Conservation (phyloP, 2,797 vertebrate species). For the Sebastes kiyomatsui region DNA sequence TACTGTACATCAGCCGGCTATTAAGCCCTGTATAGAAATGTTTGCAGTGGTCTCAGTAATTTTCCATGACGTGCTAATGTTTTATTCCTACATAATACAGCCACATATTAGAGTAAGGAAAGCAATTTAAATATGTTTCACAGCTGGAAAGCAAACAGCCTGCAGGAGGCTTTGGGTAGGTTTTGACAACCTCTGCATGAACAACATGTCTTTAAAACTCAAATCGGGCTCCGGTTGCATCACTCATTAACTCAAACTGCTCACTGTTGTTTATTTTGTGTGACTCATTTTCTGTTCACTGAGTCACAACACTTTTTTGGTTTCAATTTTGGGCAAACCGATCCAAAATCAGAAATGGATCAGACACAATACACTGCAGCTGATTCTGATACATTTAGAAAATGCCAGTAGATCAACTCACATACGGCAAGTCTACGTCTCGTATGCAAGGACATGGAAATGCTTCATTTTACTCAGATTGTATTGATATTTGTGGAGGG, state of each 20-base stretch:
- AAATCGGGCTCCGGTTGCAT: background rate
- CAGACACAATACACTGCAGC: background rate
- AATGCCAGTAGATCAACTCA: background rate
- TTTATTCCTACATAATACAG: background rate
- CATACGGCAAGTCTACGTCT: background rate
- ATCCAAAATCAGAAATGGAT: background rate
- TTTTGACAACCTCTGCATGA: slow-evolving; percentile 20
- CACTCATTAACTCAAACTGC: background rate
- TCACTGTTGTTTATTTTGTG: background rate
- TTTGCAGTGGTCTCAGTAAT: background rate
- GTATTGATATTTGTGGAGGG: too few relatives aligned
- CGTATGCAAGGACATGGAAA: background rate
- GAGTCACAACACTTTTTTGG: background rate
- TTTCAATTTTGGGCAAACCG: background rate
- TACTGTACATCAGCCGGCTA: background rate
- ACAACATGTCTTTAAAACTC: background rate
- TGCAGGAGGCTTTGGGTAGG: background rate
- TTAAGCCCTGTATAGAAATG: background rate
- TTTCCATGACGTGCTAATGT: background rate
- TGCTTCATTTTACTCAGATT: fast-evolving
- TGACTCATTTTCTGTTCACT: background rate
- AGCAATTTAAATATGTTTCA: background rate
- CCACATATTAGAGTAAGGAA: background rate
- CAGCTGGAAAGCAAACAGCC: slow-evolving; percentile 1
- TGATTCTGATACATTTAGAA: too few relatives aligned